Base-by-base conservation (phyloP, 2,113 vertebrate genomes). In the Micromys minutus region DNA sequence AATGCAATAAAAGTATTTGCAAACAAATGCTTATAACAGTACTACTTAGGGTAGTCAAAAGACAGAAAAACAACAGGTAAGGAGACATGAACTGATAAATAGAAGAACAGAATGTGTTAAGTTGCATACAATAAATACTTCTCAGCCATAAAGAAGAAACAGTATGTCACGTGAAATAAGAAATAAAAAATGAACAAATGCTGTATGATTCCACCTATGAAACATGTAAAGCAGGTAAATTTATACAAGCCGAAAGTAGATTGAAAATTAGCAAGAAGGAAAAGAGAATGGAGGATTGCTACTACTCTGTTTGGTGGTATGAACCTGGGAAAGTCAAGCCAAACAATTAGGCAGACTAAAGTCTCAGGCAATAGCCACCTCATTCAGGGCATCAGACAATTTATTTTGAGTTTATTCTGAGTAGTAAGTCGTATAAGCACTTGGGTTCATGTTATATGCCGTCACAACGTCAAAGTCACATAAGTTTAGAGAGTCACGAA, bases 11-110 rank as follows among this genome's bases (percentile, higher is more conserved):
- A 76, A 45, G 21, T 76, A 75, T 13, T 80, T 83, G 5, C 65
- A 67, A 24, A 89, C 13, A 83, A 95, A 74, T 72, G 2, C 31
- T 59, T 21, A 81, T 55, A 55, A 36, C 31, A 87, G 21, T 80
- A 65, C 79, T 74, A 86, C 39, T 50, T 75, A 91, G 61, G n/a
- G n/a, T 63, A 87, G 21, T 8, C 21, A 91, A 95, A 95, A 80
- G 36, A 9, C 34, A 42, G 87, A 50, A 80, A 81, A 29, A 4
- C 12, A 52, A 76, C 9, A 76, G 26, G 39, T 47, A 72, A 42
- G 6, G 63, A 7, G 50, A 11, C 47, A 72, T 65, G 29, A 89
- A 75, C n/a, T 83, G 8, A 83, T 80, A 36, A 80, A 31, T n/a
- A 59, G 36, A 81, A 31, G 39, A 94, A 26, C 39, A 86, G 77